Evolutionary conservation across 2,888 invertebrate species (phyloP).

Genomic region (Tuta absoluta): DNA sequence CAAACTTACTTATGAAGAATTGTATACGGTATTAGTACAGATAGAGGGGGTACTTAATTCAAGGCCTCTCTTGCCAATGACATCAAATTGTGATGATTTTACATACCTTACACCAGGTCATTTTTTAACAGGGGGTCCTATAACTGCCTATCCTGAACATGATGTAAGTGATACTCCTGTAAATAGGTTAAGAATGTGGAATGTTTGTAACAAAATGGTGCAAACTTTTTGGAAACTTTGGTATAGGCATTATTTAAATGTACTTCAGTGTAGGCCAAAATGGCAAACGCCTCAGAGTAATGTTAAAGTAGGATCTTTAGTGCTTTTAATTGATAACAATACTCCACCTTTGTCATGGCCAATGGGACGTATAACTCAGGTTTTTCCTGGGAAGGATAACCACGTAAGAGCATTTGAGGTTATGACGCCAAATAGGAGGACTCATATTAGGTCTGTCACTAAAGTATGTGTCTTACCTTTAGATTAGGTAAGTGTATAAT

Average conservation of each 20-base stretch:
- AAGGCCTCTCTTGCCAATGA: conserved; percentile 29
- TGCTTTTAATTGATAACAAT: too few species aligned
- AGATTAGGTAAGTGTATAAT: too few species aligned
- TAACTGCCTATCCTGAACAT: conserved; percentile 30
- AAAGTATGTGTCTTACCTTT: neutral
- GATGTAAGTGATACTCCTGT: conserved; percentile 25
- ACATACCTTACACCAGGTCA: conserved; percentile 32
- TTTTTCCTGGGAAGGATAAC: too few species aligned
- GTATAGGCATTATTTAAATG: too few species aligned
- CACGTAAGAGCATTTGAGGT: neutral
- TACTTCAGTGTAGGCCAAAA: too few species aligned
- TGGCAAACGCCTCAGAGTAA: too few species aligned
- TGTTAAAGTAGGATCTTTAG: too few species aligned
- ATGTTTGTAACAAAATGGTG: neutral
- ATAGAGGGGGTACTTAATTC: conserved; percentile 34
- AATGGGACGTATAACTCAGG: too few species aligned
- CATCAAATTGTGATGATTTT: conserved; percentile 24
- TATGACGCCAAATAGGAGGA: neutral
- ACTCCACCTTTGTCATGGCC: too few species aligned
- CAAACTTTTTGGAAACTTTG: too few species aligned
- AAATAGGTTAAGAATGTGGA: conserved; percentile 17
- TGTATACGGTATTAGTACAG: conserved; percentile 30
- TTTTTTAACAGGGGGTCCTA: conserved; percentile 27
- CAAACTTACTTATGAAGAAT: conserved; percentile 30
- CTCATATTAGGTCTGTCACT: neutral